Base-by-base conservation (phyloP, 2,888 invertebrate genomes). In the Entomobrya proxima region DNA sequence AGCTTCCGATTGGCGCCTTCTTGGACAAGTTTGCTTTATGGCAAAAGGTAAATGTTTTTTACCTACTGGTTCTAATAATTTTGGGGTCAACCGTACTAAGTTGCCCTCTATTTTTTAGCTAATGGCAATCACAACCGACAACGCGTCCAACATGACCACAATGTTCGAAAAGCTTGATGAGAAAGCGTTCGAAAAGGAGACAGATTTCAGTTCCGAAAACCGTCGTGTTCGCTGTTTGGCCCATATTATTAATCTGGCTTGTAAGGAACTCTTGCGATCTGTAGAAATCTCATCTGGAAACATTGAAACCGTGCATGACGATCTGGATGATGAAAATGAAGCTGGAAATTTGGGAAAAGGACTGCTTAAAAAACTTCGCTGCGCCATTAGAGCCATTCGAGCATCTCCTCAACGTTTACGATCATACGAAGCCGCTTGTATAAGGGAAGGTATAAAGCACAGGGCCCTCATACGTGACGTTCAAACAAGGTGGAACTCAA, bases 211-310 rank as follows among this genome's bases (percentile, higher is more conserved):
- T 1, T 44, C 47, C 0, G 18, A n/a, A 7, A 13, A 79, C 2
- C 9, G 37, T 21, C 72, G 85, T 11, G 74, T 85, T 2, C 24
- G 85, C n/a, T 85, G 85, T 30, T 11, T 85, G 0, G 79, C 85
- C 9, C 85, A 79, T n/a, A 52, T 83, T n/a, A 58, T 85, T 4
- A 85, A 85, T 50, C 30, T 85, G 21, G 32, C 64, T 1, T 79
- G 79, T 24, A 47, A 79, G 18, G 58, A 13, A 5, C 13, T 78
- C 21, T 5, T 84, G 5, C 35, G 44, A 1, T 11, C 1, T 24
- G 55, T 27, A 5, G 64, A 64, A 64, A 11, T 40, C 15, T 15
- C 44, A 40, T 7, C 7, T 40, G 44, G 9, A 11, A 11, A 7
- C 44, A 7, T 11, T 40, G 44, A 40, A 40, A 15, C 44, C 9